phyloP scores from a whole-genome alignment of 2,113 vertebrate genomes.

The Ascaphus truei region DNA sequence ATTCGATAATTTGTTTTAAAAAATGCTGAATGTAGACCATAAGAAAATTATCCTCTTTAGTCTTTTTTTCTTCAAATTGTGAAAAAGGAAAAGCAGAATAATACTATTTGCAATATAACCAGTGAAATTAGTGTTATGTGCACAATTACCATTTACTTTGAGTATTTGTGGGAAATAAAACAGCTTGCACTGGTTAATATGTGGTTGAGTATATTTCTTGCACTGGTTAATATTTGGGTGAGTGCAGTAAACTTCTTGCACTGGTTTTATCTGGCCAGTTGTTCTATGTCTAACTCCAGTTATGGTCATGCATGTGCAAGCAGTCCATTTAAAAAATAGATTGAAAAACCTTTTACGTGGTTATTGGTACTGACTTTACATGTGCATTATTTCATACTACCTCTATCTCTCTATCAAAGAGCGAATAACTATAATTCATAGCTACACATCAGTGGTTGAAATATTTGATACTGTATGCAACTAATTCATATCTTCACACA shows the following conservation, averaged over 20 bases:
- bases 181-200: neutral
- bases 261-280: conserved; percentile 8
- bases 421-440: conserved; percentile 8
- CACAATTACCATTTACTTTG: no score
- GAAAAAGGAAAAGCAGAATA: no score
- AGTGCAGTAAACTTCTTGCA: conserved; percentile 13
- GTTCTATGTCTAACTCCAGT: conserved; percentile 2
- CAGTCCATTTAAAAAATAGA: neutral
- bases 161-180: no score
- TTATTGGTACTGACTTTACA: neutral
- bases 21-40: no score
- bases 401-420: conserved; percentile 12
- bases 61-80: no score
- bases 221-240: conserved; percentile 6
- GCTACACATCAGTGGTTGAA: conserved; percentile 14
- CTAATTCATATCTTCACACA: conserved; percentile 11
- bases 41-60: no score
- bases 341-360: neutral
- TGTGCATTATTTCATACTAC: neutral
- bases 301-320: conserved; percentile 5
- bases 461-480: neutral
- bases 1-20: no score
- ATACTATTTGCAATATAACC: no score
- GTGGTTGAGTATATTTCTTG: neutral
- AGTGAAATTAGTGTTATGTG: no score